Evolutionary conservation across 2,888 invertebrate genomes (phyloP).

Genomic region (Disparrhopalites patrizii): DNA sequence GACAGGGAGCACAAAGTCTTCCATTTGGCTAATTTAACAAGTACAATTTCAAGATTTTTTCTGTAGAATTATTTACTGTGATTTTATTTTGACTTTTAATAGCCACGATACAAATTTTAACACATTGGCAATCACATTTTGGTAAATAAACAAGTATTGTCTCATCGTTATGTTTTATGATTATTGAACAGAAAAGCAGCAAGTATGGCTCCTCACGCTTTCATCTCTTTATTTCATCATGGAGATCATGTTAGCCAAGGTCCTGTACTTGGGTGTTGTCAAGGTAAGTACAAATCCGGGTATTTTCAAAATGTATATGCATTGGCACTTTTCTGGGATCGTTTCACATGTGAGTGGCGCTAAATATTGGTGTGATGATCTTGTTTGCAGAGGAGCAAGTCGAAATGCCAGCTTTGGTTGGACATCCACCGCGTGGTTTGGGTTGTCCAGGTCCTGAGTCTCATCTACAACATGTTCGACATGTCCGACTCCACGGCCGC

Average conservation of each 20-base stretch:
- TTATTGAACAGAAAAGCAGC: slow-evolving; percentile 16
- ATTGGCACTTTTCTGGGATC: too few relatives aligned
- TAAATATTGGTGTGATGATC: not conserved
- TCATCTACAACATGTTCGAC: slow-evolving; percentile 20
- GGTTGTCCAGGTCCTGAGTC: not conserved
- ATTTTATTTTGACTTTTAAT: too few relatives aligned
- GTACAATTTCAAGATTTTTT: too few relatives aligned
- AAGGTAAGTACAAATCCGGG: too few relatives aligned
- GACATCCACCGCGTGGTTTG: slow-evolving; percentile 12
- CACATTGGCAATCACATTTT: too few relatives aligned
- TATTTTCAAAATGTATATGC: too few relatives aligned
- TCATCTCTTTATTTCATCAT: slow-evolving; percentile 11
- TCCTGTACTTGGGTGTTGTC: slow-evolving; percentile 5
- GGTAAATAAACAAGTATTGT: too few relatives aligned
- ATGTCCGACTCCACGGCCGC: slow-evolving; percentile 11
- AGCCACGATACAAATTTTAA: too few relatives aligned
- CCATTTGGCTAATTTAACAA: slow-evolving; percentile 20
- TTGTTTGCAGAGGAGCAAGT: not conserved
- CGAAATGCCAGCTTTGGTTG: slow-evolving; percentile 17
- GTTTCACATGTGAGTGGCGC: too few relatives aligned
- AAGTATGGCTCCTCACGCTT: slow-evolving; percentile 18
- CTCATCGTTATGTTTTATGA: too few relatives aligned
- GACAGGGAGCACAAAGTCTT: slow-evolving; percentile 6
- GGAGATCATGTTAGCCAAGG: slow-evolving; percentile 19
- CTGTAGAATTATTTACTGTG: too few relatives aligned